Base-by-base conservation (phyloP, 2,113 vertebrate genomes). In the Hoplias malabaricus region DNA sequence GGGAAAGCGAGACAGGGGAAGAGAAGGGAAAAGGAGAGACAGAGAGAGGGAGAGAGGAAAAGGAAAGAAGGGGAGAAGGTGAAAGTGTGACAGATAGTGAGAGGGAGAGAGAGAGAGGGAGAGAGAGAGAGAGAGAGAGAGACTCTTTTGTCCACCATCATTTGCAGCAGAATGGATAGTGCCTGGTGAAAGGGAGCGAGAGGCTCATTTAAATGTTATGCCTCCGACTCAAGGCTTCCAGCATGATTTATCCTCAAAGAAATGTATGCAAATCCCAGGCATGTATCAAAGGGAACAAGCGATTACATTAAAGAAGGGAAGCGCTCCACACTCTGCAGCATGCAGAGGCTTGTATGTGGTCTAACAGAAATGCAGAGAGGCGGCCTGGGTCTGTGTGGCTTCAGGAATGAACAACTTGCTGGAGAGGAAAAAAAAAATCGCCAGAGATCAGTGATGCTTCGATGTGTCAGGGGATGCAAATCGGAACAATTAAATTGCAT, bases 161-260 rank as follows among this genome's bases (percentile, higher is more conserved):
- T 90, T 91, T 91, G 84, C 87, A 87, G 85, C 81, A 90, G 88
- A 90, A 90, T 88, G 87, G 88, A 88, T 90, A 80, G 83, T 79
- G 73, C 79, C 85, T 80, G 88, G 87, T 89, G 89, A 83, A 80
- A 83, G 80, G 80, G 80, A 85, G 88, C 77, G 69, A 82, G 83
- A 84, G 88, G 87, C 88, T 91, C 87, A 92, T 92, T 91, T 92
- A 89, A 92, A 92, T 92, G 90, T 90, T 90, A 86, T 91, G 89
- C 88, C 86, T 91, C 78, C 83, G 70, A 87, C 90, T 90, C 86
- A 73, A 80, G 84, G 80, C 83, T 88, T 84, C 81, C 82, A 87
- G 87, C 81, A 86, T 88, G 88, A 89, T 89, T 91, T 89, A 92
- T 91, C 90, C 90, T 83, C 69, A 61, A 85, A 88, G 86, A 90